A percentile compares a stretch with the other conserved stretches of the same genome.
phyloP scores from a whole-genome alignment of 2,113 vertebrate species.

The Zapus hudsonius region DNA sequence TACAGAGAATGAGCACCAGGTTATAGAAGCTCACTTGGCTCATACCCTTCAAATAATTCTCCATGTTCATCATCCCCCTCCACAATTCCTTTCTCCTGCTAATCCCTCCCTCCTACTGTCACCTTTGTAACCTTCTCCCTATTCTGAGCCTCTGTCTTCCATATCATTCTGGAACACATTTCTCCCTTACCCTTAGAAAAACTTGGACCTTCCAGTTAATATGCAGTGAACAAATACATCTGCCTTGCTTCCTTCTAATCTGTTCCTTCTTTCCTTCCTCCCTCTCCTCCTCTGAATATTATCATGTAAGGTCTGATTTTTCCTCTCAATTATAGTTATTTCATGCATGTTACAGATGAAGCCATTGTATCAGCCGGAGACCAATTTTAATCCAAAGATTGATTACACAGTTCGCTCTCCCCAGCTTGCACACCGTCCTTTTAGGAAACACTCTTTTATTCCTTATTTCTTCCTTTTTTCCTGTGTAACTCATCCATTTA shows the following conservation, averaged over 20 bases:
- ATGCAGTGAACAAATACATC: fast-evolving
- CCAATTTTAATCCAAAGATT: conserved; percentile 69
- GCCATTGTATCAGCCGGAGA: conserved; percentile 46
- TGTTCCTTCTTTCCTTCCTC: background rate
- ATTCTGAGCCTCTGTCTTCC: background rate
- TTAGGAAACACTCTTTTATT: no score
- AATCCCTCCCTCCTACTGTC: background rate
- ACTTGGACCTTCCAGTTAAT: background rate
- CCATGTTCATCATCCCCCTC: background rate
- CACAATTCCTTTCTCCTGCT: background rate
- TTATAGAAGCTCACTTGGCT: background rate
- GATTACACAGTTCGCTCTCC: conserved; percentile 59
- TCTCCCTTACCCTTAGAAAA: background rate
- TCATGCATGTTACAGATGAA: conserved; percentile 62
- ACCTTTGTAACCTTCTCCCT: background rate
- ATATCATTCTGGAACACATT: background rate
- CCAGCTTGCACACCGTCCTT: background rate
- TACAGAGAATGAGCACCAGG: background rate
- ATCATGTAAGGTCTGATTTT: conserved; percentile 61
- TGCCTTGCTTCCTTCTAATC: background rate
- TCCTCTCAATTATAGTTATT: conserved; percentile 61
- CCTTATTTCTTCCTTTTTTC: background rate
- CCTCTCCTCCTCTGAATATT: background rate
- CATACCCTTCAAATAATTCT: background rate
- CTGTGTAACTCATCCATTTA: background rate